Evolutionary conservation across 2,797 vertebrate genomes (phyloP), one percentile per base, ranked within the genome.

Genomic region (Oophaga sylvatica): DNA sequence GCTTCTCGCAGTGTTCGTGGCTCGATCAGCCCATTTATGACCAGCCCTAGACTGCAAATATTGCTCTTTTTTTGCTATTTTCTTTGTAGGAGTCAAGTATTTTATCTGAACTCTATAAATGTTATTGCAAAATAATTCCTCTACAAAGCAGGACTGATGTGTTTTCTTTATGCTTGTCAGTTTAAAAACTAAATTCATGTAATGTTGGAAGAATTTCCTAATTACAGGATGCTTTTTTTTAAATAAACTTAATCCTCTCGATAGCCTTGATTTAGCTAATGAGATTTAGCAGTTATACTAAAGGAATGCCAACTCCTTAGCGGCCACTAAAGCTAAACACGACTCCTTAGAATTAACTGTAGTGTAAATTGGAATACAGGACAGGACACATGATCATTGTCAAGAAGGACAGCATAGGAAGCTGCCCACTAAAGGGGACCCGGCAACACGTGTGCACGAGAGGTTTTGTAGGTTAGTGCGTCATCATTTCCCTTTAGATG

Each of bases 151-250:
- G 59, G 31, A 63, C 45, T 63, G 31, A 67, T 16, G 82, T 31
- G 20, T 84, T 77, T 70, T 45, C 5, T 41, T 41, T 41, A 26
- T 84, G 13, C 76, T 7, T 41, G 68, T 73, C 65, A 70, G 70
- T 90, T 88, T 90, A 86, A 90, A 19, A 45, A 92, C 90, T 89
- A 91, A 76, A 91, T 91, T 90, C 88, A 90, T 60, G 86, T 83
- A 92, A 91, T 85, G 91, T 89, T 63, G 59, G 71, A 91, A 87
- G 90, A 93, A 92, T 91, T 92, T 93, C 88, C 57, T 91, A 91
- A 92, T 92, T 93, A 90, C 82, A 89, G 70, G 70, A 90, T 90
- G 73, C 89, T 91, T 90, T 84, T 92, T 93, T 89, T 60, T 59
- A 92, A 92, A 91, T 90, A 89, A 91, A 92, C 80, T 89, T 92